phyloP scores from a whole-genome alignment of 92 coral and sea anemone genomes.

The Umimayanthus kanabou region DNA sequence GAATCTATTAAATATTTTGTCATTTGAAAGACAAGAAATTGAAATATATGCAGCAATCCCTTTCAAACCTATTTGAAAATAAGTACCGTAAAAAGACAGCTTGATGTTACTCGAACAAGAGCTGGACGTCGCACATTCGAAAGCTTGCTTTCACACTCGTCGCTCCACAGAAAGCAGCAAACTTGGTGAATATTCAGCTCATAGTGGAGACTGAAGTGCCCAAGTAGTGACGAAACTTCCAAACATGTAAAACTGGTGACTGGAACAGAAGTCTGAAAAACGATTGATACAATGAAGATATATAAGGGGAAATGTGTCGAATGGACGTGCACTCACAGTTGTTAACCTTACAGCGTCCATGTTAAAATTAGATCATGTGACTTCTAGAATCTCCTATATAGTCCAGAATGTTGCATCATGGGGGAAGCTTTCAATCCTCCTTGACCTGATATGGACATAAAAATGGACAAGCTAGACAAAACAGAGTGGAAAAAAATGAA shows the following conservation, averaged over 20 bases:
- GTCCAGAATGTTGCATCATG: conserved; percentile 17
- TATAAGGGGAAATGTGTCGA: conserved; percentile 3
- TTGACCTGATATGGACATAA: too few species aligned
- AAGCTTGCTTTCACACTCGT: conserved; percentile 13
- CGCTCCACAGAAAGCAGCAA: conserved; percentile 10
- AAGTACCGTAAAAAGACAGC: conserved; percentile 23
- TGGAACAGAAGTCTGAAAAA: conserved; percentile 31
- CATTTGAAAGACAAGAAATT: not conserved
- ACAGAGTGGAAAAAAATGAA: too few species aligned
- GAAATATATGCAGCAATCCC: not conserved
- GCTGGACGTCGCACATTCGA: not conserved
- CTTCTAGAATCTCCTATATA: not conserved
- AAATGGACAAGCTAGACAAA: too few species aligned
- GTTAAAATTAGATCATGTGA: not conserved
- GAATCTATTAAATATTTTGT: not conserved
- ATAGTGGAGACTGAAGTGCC: conserved; percentile 30
- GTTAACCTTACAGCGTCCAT: conserved; percentile 17
- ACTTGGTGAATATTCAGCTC: not conserved
- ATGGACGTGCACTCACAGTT: not conserved
- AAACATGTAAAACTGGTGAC: conserved; percentile 40
- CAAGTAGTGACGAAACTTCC: conserved; percentile 28
- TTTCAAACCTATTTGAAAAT: not conserved
- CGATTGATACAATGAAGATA: conserved; percentile 4
- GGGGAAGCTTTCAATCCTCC: conserved; percentile 26
- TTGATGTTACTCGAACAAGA: conserved; percentile 4